Conservation (phyloP, 2,888 invertebrate genomes). For the Anthrax anthrax region DNA sequence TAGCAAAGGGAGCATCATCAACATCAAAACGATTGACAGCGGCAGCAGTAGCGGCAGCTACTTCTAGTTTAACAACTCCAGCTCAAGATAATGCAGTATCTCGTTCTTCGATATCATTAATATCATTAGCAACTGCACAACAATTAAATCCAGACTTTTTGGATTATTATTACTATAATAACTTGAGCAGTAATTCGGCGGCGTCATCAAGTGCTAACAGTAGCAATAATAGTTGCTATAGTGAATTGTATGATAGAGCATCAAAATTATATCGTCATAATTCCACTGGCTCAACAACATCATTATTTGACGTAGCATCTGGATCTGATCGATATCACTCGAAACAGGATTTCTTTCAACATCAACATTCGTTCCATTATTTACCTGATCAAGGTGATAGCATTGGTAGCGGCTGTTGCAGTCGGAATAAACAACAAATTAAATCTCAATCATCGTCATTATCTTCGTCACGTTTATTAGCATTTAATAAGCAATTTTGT, state of each 20-base stretch:
- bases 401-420: neutral
- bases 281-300: slow-evolving; percentile 4
- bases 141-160: neutral
- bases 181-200: neutral
- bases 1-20: neutral
- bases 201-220: neutral
- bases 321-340: neutral
- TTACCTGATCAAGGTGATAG: neutral
- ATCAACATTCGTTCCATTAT: neutral
- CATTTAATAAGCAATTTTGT: slow-evolving; percentile 4
- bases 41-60: neutral
- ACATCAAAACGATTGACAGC: neutral
- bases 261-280: slow-evolving; percentile 3
- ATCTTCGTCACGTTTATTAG: slow-evolving; percentile 2
- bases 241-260: slow-evolving; percentile 2
- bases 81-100: slow-evolving; percentile 2
- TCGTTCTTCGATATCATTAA: slow-evolving; percentile 6
- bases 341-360: neutral
- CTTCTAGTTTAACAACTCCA: slow-evolving; percentile 2
- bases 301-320: slow-evolving; percentile 5
- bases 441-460: neutral
- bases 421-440: neutral
- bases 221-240: slow-evolving; percentile 5
- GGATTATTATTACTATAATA: slow-evolving; percentile 5
- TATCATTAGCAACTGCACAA: slow-evolving; percentile 6